Percentiles rank a stretch among this genome's conserved stretches.
These are phyloP conservation scores for Sus cebifrons DNA, from an alignment of 2,797 vertebrate genomes.

Conservation along the genomic window DNA sequence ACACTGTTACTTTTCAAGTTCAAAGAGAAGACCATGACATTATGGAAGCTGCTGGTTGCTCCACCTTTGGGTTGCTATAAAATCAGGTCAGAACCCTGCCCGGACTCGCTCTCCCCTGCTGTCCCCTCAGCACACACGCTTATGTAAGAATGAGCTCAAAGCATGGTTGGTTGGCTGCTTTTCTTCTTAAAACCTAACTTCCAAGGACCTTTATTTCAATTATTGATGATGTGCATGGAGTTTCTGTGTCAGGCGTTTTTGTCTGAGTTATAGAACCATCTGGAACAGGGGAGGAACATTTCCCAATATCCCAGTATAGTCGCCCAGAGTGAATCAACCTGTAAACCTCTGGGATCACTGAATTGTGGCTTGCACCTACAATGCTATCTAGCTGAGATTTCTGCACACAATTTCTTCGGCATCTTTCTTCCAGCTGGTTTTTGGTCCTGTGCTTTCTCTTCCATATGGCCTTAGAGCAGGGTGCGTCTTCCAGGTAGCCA, in stretches of 20 bases:
- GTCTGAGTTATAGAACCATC: constrained; percentile 41
- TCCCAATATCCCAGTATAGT: neutral
- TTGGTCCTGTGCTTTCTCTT: constrained; percentile 26
- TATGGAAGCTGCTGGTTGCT: constrained; percentile 44
- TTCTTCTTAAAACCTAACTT: constrained; percentile 20
- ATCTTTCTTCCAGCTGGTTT: neutral
- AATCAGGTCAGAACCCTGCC: neutral
- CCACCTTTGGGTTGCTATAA: neutral
- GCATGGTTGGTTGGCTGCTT: neutral
- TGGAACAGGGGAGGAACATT: neutral
- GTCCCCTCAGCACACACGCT: neutral
- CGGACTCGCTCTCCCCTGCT: neutral
- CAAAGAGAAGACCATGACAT: neutral
- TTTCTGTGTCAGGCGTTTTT: constrained; percentile 53
- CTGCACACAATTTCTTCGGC: neutral
- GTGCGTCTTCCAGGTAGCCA: neutral
- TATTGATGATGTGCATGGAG: neutral
- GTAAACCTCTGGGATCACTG: neutral
- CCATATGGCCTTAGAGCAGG: neutral
- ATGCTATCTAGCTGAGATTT: constrained; percentile 28
- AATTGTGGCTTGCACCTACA: neutral
- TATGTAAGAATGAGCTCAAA: constrained; percentile 1
- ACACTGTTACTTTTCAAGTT: neutral
- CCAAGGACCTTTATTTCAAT: neutral
- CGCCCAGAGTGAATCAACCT: neutral